Conservation (phyloP, 2,797 vertebrate genomes). For the Spea hammondii region DNA sequence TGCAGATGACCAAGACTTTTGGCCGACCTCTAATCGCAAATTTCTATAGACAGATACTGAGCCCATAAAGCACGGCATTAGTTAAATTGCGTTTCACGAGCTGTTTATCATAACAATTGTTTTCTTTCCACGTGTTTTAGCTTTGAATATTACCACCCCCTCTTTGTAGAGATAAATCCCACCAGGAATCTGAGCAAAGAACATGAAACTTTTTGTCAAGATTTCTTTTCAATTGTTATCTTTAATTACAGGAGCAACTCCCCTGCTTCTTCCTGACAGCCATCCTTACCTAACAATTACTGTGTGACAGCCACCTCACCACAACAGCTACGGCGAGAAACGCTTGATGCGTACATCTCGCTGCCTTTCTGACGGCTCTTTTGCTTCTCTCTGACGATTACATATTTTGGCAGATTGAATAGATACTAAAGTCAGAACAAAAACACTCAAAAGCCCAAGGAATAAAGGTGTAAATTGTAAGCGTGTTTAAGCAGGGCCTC, state of each 20-base stretch:
- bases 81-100: not conserved
- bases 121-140: not conserved
- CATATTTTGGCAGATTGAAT: constrained; percentile 39
- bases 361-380: constrained; percentile 17
- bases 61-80: too few species aligned
- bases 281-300: constrained; percentile 44
- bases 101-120: not conserved
- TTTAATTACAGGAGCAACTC: constrained; percentile 41
- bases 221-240: constrained; percentile 39
- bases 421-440: constrained; percentile 44
- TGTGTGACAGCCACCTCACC: constrained; percentile 27
- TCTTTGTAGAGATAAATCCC: constrained; percentile 12
- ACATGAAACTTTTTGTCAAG: constrained; percentile 8
- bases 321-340: constrained; percentile 28
- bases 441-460: not conserved
- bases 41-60: too few species aligned
- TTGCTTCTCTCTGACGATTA: constrained; percentile 25
- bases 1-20: too few species aligned
- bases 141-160: constrained; percentile 2
- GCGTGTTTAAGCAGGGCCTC: too few species aligned
- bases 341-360: constrained; percentile 23
- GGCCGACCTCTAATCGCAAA: too few species aligned
- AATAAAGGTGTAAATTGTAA: too few species aligned
- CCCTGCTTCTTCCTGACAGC: constrained; percentile 36
- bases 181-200: constrained; percentile 1